Base-by-base conservation (phyloP, 2,888 invertebrate genomes). In the Idaea straminata region DNA sequence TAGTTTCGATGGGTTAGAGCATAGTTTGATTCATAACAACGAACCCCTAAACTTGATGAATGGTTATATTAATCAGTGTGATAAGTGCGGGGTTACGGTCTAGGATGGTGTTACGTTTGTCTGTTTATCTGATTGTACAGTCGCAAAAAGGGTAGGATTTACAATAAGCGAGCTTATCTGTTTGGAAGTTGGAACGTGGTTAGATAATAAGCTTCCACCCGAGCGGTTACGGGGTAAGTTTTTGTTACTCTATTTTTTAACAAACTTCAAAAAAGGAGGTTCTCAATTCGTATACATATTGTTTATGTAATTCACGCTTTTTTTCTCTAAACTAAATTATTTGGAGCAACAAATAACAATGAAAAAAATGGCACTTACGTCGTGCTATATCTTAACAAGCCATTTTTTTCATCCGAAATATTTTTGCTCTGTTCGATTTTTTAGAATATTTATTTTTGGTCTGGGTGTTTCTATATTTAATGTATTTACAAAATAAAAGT, bases 61-160 rank as follows among this genome's bases (percentile, higher is more conserved):
- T 80, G 79, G 77, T 77, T 79, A 80, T 83, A 79, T 77, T 79
- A 83, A 83, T 83, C 83, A 82, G 78, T 59, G 69, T 65, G 81
- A 81, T 81, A 81, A 83, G 81, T 80, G 65, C 62, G 63, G 65
- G 69, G 65, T 64, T 75, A 69, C 69, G 59, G 59, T 65, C 63
- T 66, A 64, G 5, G 25, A 35, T 35, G 15, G 47, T 69, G 65
- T 59, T 70, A 74, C 74, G 79, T 79, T 77, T 79, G 77, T 75
- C 74, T 74, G 69, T 75, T 80, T 81, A 81, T 83, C 82, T 73
- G 81, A 79, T 79, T 67, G 74, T 72, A 71, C 74, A 38, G 68
- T 71, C 69, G 73, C 73, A 73, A 72, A 73, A 73, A 73, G 68
- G 68, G 75, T 71, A 73, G 79, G 82, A 78, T 76, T 47, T 77